Base-by-base conservation (phyloP, 2,113 vertebrate species). In the Hippocampus barbouri region DNA sequence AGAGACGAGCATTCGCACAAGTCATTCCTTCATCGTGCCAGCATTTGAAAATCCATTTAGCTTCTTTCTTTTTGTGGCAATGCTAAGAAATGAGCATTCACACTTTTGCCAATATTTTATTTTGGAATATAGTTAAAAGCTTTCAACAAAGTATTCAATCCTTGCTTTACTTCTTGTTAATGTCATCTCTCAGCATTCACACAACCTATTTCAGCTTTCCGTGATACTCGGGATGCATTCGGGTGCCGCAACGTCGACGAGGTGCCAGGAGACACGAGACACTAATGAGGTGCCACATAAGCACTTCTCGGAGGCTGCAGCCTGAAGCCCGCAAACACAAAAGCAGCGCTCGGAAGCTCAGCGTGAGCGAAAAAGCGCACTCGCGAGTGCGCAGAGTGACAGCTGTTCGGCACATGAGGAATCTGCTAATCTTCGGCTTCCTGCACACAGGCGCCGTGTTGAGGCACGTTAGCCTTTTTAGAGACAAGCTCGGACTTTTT, bases 341-440 rank as follows among this genome's bases (percentile, higher is more conserved):
- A 84, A 45, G 77, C 81, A 78, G 81, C 85, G 72, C 80, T 75
- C 82, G 70, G 34, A 75, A 71, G 83, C 63, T 62, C 11, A 79
- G 65, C 65, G 45, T 54, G 57, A 65, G 68, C n/a, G 5, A 38
- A 6, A 38, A 1, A 2, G 5, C 1, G 27, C 25, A 15, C 57
- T 8, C 27, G 15, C 59, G 20, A 27, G 1, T 4, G 25, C 5
- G 18, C 20, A 3, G 61, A 56, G 72, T 49, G 75, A 85, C 89
- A 90, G 87, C 88, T 91, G 90, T 76, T 88, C 73, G 10, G 70
- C 88, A 86, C 84, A 86, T 85, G 79, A 88, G 85, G 87, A 85
- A 87, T 88, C 82, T 82, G 73, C 75, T 89, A 85, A 88, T 86
- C 79, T 87, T 81, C 87, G 82, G 85, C 78, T 88, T 84, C 83